phyloP scores from a whole-genome alignment of 2,113 vertebrate species.

The Heterocephalus glaber region DNA sequence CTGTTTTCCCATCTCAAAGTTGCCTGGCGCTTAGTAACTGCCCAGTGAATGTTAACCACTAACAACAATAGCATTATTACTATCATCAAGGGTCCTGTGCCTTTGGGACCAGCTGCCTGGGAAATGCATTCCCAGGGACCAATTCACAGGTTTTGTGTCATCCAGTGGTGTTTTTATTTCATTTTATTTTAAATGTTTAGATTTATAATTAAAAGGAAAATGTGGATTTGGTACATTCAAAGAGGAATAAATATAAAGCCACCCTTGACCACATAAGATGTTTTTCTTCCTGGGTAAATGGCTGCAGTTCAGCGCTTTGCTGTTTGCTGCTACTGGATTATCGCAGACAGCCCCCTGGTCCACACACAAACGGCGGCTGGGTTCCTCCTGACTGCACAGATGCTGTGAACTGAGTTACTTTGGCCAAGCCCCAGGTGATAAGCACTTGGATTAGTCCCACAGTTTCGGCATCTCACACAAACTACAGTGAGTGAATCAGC shows the following conservation, averaged over 20 bases:
- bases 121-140: background rate
- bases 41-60: background rate
- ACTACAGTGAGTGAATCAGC: background rate
- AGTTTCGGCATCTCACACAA: background rate
- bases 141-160: background rate
- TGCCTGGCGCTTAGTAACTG: background rate
- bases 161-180: background rate
- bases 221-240: background rate
- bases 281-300: background rate
- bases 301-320: background rate
- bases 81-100: background rate
- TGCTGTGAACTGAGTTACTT: no score
- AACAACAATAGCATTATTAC: background rate
- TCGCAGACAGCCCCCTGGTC: background rate
- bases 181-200: background rate
- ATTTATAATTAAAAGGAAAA: background rate
- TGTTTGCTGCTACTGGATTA: background rate
- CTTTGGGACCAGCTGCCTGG: background rate
- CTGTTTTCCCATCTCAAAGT: background rate
- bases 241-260: background rate
- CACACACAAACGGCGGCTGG: rapidly evolving
- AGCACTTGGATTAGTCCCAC: background rate
- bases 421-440: background rate
- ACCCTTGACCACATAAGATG: background rate
- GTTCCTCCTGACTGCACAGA: background rate